Conservation (phyloP, 1,140 invertebrate species). For the Onthophagus taurus region DNA sequence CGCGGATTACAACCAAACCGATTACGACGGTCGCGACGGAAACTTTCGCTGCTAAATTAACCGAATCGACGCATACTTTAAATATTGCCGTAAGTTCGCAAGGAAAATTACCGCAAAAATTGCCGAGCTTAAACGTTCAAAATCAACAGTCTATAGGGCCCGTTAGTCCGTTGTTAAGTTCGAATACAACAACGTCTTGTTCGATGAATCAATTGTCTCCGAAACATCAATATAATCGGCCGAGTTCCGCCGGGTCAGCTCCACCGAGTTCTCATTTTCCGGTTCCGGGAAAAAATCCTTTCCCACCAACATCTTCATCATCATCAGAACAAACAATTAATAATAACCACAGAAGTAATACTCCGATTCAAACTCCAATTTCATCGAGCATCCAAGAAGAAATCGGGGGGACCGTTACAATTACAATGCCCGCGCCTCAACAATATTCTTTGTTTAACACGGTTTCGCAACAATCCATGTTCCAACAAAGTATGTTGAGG, state of each 20-base stretch:
- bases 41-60: conserved; percentile 54
- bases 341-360: conserved; percentile 8
- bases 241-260: conserved; percentile 43
- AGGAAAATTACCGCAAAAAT: conserved; percentile 1
- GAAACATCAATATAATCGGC: conserved; percentile 44
- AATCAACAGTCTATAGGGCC: conserved; percentile 14
- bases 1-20: conserved; percentile 38
- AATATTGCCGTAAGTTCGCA: conserved; percentile 9
- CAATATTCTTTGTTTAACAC: conserved; percentile 77
- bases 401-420: neutral
- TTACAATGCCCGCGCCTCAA: conserved; percentile 34
- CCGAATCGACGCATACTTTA: conserved; percentile 33
- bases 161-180: conserved; percentile 17
- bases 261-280: conserved; percentile 37
- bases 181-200: conserved; percentile 10
- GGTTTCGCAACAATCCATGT: conserved; percentile 52
- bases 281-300: conserved; percentile 35
- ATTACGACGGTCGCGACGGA: conserved; percentile 42
- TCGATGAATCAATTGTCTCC: conserved; percentile 36
- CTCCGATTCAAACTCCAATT: conserved; percentile 15
- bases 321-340: neutral
- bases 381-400: conserved; percentile 7
- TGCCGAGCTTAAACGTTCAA: conserved; percentile 11
- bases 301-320: conserved; percentile 7
- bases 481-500: conserved; percentile 51